A percentile compares a stretch with the other conserved stretches of the same genome.
Conservation (phyloP, 1,140 invertebrate species). For the Habropoda laboriosa region DNA sequence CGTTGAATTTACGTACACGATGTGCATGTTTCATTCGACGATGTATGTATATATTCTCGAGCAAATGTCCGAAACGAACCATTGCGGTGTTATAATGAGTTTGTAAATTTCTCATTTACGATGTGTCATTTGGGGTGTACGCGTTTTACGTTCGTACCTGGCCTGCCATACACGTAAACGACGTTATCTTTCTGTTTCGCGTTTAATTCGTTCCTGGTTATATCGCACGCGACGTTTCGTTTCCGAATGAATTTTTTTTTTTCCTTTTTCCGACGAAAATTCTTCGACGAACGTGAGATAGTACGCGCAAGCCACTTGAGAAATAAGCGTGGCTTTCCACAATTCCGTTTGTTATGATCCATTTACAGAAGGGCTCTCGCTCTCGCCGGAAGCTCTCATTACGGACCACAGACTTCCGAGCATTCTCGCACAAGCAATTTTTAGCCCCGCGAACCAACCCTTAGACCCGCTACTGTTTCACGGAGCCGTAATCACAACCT, state of each 20-base stretch:
- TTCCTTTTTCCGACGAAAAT: not conserved
- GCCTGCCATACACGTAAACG: not conserved
- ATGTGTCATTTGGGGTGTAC: not conserved
- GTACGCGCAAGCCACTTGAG: not conserved
- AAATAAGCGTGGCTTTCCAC: constrained; percentile 1
- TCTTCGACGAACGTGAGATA: not conserved
- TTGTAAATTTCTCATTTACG: constrained; percentile 25
- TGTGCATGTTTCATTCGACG: constrained; percentile 4
- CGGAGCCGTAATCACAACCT: constrained; percentile 60
- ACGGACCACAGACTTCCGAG: constrained; percentile 36
- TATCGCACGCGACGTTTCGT: too few relatives aligned
- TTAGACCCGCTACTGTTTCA: constrained; percentile 37
- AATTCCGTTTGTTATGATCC: constrained; percentile 35
- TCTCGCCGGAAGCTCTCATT: constrained; percentile 30
- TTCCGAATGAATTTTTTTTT: too few relatives aligned
- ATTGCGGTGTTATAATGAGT: constrained; percentile 10
- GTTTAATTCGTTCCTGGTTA: too few relatives aligned
- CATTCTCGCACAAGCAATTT: constrained; percentile 31
- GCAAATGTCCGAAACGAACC: not conserved
- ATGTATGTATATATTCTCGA: not conserved
- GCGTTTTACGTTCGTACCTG: not conserved
- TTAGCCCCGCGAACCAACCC: constrained; percentile 2
- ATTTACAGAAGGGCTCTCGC: constrained; percentile 7
- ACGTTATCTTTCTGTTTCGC: too few relatives aligned
- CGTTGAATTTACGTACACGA: constrained; percentile 1